Conservation (phyloP, 2,797 vertebrate species). For the Micropoecilia bifurca region DNA sequence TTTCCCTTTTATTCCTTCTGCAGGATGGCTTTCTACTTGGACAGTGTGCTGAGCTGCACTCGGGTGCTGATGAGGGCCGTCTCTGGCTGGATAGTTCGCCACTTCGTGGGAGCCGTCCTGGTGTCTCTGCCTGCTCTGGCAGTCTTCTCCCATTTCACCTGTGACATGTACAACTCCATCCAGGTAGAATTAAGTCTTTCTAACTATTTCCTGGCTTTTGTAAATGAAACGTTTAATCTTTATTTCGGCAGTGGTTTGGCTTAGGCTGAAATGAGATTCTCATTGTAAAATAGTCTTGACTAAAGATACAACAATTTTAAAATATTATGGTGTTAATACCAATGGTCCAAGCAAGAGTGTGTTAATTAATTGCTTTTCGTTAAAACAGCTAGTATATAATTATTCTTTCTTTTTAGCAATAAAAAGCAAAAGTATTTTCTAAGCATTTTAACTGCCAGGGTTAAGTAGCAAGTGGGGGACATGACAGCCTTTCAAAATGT, state of each 20-base stretch:
- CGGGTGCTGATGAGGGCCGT: conserved; percentile 85
- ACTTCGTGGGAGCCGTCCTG: conserved; percentile 90
- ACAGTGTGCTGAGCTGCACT: conserved; percentile 88
- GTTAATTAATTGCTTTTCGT: neutral
- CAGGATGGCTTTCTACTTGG: conserved; percentile 94
- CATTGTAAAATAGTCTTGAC: neutral
- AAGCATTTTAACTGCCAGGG: neutral
- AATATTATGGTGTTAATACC: neutral
- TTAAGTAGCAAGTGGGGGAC: neutral
- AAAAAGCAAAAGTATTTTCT: neutral
- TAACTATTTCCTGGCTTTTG: neutral
- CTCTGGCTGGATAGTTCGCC: conserved; percentile 92
- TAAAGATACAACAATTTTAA: neutral
- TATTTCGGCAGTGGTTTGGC: neutral
- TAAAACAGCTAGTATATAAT: neutral
- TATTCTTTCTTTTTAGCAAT: neutral
- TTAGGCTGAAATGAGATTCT: neutral
- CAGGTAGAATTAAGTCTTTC: conserved; percentile 77
- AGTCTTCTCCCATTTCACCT: conserved; percentile 91
- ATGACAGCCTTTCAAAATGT: neutral
- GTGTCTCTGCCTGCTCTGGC: conserved; percentile 91
- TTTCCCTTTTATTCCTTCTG: conserved; percentile 8
- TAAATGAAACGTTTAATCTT: neutral
- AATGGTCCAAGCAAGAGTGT: neutral
- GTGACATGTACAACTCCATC: conserved; percentile 87